phyloP scores from a whole-genome alignment of 2,888 invertebrate species.

The Ephialtes manifestator region DNA sequence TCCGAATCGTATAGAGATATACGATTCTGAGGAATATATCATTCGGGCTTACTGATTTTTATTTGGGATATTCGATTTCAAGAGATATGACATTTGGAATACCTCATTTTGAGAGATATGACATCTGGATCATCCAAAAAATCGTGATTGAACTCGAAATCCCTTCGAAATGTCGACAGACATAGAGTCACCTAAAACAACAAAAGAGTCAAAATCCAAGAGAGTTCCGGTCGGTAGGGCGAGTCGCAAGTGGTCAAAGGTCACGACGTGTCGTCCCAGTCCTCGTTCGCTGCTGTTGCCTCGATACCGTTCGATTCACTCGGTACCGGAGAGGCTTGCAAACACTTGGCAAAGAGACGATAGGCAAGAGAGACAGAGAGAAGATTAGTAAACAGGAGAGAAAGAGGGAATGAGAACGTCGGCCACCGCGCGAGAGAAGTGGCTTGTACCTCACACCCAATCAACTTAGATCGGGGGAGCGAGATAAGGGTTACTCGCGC shows the following conservation, averaged over 20 bases:
- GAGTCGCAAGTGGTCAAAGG: constrained; percentile 62
- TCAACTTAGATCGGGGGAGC: constrained; percentile 83
- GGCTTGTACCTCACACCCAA: constrained; percentile 85
- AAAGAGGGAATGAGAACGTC: constrained; percentile 34
- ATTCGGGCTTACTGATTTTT: no score
- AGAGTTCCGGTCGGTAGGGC: constrained; percentile 35
- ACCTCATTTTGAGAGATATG: no score
- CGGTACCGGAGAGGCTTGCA: constrained; percentile 15
- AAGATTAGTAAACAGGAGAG: constrained; percentile 25
- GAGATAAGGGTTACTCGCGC: constrained; percentile 78
- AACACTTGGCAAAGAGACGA: constrained; percentile 46
- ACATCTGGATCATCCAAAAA: no score
- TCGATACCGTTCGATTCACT: constrained; percentile 62
- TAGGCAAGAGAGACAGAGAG: constrained; percentile 50
- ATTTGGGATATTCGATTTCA: no score
- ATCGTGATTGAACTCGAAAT: background rate
- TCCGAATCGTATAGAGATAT: no score
- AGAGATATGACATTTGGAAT: no score
- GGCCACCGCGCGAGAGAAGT: constrained; percentile 81
- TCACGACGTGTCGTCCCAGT: constrained; percentile 70
- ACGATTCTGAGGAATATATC: no score
- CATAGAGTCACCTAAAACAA: constrained; percentile 3
- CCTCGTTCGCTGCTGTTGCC: constrained; percentile 52
- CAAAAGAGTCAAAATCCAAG: constrained; percentile 22
- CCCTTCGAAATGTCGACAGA: background rate